Percentiles rank a stretch among this genome's conserved stretches.
These are phyloP conservation scores for Hippopotamyrus pictus DNA, from an alignment of 2,797 vertebrate genomes.

Conservation along the genomic window DNA sequence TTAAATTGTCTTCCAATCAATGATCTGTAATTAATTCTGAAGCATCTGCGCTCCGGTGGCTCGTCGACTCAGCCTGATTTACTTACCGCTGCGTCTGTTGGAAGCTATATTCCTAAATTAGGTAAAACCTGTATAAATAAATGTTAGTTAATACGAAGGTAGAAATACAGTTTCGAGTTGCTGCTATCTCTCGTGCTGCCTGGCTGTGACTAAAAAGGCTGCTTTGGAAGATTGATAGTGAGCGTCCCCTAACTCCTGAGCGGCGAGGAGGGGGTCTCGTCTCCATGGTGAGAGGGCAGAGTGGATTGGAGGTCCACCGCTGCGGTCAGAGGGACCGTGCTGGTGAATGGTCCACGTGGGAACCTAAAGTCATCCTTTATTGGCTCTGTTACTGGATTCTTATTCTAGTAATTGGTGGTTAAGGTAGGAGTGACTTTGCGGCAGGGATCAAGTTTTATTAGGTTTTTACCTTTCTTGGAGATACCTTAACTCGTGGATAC, in stretches of 20 bases:
- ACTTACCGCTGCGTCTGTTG: neutral
- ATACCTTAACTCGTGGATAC: neutral
- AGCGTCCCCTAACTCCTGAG: neutral
- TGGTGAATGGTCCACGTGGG: neutral
- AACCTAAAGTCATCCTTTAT: neutral
- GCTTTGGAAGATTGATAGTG: neutral
- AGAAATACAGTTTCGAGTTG: neutral
- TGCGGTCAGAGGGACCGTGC: neutral
- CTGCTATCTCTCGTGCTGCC: neutral
- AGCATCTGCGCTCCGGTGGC: neutral
- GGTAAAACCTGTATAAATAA: neutral
- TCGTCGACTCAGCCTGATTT: neutral
- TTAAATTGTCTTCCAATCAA: neutral
- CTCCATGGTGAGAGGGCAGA: neutral
- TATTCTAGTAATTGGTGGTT: neutral
- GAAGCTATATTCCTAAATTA: neutral
- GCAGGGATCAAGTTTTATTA: neutral
- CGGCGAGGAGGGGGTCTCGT: neutral
- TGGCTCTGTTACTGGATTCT: neutral
- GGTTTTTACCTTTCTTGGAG: neutral
- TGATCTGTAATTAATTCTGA: constrained; percentile 10
- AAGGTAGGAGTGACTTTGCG: neutral
- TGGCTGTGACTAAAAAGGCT: neutral
- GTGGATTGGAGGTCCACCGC: neutral
- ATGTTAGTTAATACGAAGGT: neutral